Evolutionary conservation across 2,888 invertebrate species (phyloP).

Genomic region (Polydrusus tereticollis): DNA sequence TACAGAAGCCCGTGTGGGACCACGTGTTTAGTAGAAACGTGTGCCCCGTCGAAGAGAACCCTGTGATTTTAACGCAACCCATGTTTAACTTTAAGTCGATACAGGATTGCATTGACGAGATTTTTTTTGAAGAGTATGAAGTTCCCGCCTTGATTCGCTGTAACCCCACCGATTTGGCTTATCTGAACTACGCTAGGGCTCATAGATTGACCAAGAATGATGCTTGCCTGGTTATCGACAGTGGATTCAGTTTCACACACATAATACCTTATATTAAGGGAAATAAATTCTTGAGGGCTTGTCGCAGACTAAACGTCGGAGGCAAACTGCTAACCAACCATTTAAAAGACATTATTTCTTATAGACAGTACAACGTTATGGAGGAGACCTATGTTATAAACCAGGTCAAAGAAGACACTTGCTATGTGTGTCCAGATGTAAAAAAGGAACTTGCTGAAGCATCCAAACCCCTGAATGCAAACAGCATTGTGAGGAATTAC

Average conservation of each 20-base stretch:
- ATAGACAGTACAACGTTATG: conserved; percentile 97
- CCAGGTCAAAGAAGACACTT: conserved; percentile 97
- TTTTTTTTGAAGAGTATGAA: conserved; percentile 98
- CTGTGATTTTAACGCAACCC: conserved; percentile 93
- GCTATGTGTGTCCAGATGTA: conserved; percentile 91
- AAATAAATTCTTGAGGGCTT: conserved; percentile 73
- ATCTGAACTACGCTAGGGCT: conserved; percentile 55
- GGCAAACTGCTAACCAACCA: conserved; percentile 97
- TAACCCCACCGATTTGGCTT: conserved; percentile 83
- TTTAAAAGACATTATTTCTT: conserved; percentile 96
- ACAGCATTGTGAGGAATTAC: conserved; percentile 88
- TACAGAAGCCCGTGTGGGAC: conserved; percentile 97
- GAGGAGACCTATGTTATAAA: conserved; percentile 99
- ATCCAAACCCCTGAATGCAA: conserved; percentile 71
- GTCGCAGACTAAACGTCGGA: conserved; percentile 91
- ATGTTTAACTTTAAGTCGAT: conserved; percentile 92
- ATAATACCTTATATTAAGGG: conserved; percentile 90
- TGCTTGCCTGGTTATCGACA: conserved; percentile 83
- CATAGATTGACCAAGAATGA: conserved; percentile 50
- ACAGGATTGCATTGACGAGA: conserved; percentile 94
- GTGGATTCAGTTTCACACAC: conserved; percentile 96
- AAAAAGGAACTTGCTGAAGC: conserved; percentile 82
- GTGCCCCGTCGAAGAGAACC: conserved; percentile 82
- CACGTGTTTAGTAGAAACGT: conserved; percentile 91
- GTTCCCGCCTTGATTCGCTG: conserved; percentile 85